phyloP scores from a whole-genome alignment of 2,888 invertebrate genomes.

The Euplagia quadripunctaria region DNA sequence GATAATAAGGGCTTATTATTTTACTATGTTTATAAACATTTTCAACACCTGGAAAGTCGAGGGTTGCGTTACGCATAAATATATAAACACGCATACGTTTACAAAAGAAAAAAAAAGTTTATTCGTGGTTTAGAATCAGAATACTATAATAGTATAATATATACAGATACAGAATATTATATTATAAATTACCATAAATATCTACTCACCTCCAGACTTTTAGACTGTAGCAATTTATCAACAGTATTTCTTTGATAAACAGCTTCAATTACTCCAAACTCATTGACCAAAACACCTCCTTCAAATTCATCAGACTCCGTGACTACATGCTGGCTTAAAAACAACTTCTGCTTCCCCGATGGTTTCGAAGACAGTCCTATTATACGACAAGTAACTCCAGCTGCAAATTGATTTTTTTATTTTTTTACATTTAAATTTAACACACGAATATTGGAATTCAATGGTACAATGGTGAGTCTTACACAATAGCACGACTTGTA shows the following conservation, averaged over 20 bases:
- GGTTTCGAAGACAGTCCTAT: slow-evolving; percentile 34
- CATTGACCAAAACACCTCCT: slow-evolving; percentile 88
- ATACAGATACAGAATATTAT: too few relatives aligned
- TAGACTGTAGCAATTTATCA: slow-evolving; percentile 49
- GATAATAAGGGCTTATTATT: background rate
- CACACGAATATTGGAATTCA: background rate
- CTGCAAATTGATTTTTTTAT: slow-evolving; percentile 34
- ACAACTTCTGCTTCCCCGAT: slow-evolving; percentile 63
- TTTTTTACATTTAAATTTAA: background rate
- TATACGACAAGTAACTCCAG: slow-evolving; percentile 30
- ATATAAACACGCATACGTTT: background rate
- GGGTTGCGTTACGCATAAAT: background rate
- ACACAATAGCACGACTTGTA: slow-evolving; percentile 39
- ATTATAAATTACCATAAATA: background rate
- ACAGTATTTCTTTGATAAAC: slow-evolving; percentile 81
- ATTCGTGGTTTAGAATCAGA: background rate
- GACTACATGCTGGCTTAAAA: slow-evolving; percentile 80
- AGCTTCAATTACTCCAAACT: slow-evolving; percentile 86
- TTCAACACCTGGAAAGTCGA: background rate
- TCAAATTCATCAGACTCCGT: slow-evolving; percentile 83
- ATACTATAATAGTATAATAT: background rate
- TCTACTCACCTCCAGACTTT: slow-evolving; percentile 45
- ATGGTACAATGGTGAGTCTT: slow-evolving; percentile 26
- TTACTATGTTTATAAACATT: background rate
- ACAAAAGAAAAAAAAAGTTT: background rate